A percentile compares a stretch with the other conserved stretches of the same genome.
phyloP scores from a whole-genome alignment of 2,888 invertebrate species.

The Xestia sexstrigata region DNA sequence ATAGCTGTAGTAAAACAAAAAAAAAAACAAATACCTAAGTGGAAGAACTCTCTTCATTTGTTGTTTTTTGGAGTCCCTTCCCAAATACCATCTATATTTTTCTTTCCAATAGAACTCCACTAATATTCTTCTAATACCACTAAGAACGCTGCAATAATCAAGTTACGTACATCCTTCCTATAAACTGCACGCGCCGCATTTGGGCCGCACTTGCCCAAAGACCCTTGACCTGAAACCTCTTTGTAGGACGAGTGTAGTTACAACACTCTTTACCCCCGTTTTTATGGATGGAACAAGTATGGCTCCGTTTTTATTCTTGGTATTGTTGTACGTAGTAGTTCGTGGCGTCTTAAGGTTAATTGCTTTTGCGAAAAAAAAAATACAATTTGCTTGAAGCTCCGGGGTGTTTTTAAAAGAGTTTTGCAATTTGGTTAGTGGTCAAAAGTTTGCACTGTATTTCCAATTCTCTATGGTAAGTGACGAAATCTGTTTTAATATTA shows the following conservation, averaged over 20 bases:
- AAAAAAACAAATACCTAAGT: background rate
- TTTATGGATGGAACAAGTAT: slow-evolving; percentile 65
- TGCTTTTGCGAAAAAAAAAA: slow-evolving; percentile 27
- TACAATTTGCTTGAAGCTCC: background rate
- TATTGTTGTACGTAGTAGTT: slow-evolving; percentile 38
- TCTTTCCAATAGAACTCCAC: background rate
- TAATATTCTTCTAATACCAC: slow-evolving; percentile 19
- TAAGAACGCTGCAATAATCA: slow-evolving; percentile 62
- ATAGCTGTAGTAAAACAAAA: background rate
- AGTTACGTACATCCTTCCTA: slow-evolving; percentile 69
- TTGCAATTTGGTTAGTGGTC: background rate
- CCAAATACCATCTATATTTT: background rate
- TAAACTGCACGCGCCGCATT: slow-evolving; percentile 69
- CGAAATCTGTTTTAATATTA: background rate
- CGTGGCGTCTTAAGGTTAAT: slow-evolving; percentile 22
- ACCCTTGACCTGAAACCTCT: slow-evolving; percentile 78
- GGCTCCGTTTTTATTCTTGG: slow-evolving; percentile 39
- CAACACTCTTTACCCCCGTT: slow-evolving; percentile 65
- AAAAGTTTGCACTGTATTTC: background rate
- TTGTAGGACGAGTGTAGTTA: slow-evolving; percentile 73
- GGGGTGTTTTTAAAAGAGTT: background rate
- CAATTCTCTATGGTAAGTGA: background rate
- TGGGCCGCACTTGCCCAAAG: slow-evolving; percentile 64
- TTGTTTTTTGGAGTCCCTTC: background rate
- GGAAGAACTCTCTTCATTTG: background rate